Conservation (phyloP, 2,888 invertebrate genomes). For the Megalurothrips usitatus region DNA sequence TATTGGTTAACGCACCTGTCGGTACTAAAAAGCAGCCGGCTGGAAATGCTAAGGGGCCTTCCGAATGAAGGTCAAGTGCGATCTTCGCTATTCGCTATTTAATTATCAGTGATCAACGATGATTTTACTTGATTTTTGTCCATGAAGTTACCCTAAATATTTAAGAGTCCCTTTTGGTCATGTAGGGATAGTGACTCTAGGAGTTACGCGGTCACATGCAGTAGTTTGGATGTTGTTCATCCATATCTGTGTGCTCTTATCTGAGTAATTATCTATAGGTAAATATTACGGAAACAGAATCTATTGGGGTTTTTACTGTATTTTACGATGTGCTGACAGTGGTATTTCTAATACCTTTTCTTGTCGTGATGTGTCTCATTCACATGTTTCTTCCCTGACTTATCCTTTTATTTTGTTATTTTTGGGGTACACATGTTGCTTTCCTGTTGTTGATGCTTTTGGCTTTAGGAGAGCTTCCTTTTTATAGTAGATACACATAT, state of each 20-base stretch:
- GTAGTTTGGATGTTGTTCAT: neutral
- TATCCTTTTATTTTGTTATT: neutral
- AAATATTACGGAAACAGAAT: neutral
- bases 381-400: neutral
- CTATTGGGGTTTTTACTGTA: neutral
- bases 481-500: neutral
- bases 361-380: neutral
- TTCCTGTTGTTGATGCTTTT: neutral
- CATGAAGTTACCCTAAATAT: neutral
- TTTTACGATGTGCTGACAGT: neutral
- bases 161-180: neutral
- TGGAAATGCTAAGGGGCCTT: neutral
- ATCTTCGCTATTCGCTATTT: neutral
- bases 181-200: neutral
- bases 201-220: neutral
- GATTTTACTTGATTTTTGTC: neutral
- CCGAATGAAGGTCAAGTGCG: constrained; percentile 19
- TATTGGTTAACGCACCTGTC: neutral
- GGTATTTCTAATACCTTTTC: neutral
- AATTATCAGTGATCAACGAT: no score
- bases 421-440: neutral
- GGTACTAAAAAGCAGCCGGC: neutral
- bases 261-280: neutral
- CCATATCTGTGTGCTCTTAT: neutral
- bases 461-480: neutral